phyloP scores from a whole-genome alignment of 2,797 vertebrate genomes.

The Brachymystax lenok region DNA sequence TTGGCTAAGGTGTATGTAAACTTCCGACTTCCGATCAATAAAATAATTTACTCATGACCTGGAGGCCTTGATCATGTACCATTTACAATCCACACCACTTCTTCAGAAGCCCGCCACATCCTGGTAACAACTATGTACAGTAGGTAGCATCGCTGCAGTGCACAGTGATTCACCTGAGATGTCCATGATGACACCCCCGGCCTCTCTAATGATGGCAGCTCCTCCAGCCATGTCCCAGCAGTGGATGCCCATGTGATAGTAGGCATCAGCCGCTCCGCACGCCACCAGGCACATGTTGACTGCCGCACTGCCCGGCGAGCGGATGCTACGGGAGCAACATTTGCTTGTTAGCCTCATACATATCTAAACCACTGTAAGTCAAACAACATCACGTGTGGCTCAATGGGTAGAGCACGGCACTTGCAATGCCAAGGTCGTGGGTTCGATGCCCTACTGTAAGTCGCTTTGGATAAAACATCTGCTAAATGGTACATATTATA shows the following conservation, averaged over 20 bases:
- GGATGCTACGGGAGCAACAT: constrained; percentile 75
- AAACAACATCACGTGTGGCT: no score
- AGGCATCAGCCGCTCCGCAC: constrained; percentile 88
- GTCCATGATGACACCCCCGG: constrained; percentile 89
- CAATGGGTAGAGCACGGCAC: no score
- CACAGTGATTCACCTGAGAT: constrained; percentile 78
- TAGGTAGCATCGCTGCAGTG: background rate
- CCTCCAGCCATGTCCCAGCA: constrained; percentile 99
- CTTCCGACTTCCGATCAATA: no score
- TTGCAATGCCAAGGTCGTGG: no score
- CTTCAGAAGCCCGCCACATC: background rate
- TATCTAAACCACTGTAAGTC: no score
- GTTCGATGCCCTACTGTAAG: background rate
- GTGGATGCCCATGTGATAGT: constrained; percentile 96
- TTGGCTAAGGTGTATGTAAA: no score
- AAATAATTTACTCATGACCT: no score
- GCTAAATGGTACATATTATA: background rate
- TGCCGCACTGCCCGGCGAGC: constrained; percentile 67
- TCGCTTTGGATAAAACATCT: background rate
- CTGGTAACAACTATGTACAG: background rate
- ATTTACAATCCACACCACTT: no score
- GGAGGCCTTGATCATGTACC: no score
- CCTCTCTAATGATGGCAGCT: constrained; percentile 86
- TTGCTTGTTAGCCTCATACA: background rate
- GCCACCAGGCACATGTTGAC: constrained; percentile 96